Base-by-base conservation (phyloP, 2,113 vertebrate species). In the Peromyscus leucopus region DNA sequence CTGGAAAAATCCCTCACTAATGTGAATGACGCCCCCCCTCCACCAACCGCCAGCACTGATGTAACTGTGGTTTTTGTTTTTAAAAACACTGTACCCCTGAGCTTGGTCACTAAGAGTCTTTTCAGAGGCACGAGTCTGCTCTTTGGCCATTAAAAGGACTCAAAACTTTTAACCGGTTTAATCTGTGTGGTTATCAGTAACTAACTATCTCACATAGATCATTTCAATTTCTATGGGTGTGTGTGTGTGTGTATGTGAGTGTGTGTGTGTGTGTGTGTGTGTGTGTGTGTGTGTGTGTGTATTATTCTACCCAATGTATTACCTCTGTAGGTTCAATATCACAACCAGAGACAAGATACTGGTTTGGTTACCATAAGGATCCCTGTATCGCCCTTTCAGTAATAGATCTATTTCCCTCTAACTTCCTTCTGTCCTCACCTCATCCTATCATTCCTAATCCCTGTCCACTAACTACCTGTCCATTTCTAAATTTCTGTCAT, bases 401-500 rank as follows among this genome's bases (percentile, higher is more conserved):
- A 76, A 48, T 48, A 90, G 13, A 92, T 6, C 31, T 19, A 96
- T 11, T 7, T 86, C 12, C 28, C 36, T 65, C 24, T 88, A 12
- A 42, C 55, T 19, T 39, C 65, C 17, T 51, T 72, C 24, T 39
- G 55, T n/a, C 33, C 21, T 91, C 28, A 21, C 15, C 13, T 42
- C 33, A 55, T 28, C 65, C 31, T 39, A 19, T 31, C 24, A 75
- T 67, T 65, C 21, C n/a, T 92, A 86, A 85, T 17, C 33, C 46
- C 22, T 84, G 42, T 28, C 39, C 80, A 63, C 12, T 36, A 83
- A 17, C 65, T 74, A 51, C 26, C 26, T 79, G 22, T 39, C 1
- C 74, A 87, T 61, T 92, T 95, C 63, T 91, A 80, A 79, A 87
- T 69, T 22, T 87, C 16, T 86, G 28, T 82, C 31, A 82, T 82